Conservation (phyloP, 2,113 vertebrate genomes). For the Xyrauchen texanus region DNA sequence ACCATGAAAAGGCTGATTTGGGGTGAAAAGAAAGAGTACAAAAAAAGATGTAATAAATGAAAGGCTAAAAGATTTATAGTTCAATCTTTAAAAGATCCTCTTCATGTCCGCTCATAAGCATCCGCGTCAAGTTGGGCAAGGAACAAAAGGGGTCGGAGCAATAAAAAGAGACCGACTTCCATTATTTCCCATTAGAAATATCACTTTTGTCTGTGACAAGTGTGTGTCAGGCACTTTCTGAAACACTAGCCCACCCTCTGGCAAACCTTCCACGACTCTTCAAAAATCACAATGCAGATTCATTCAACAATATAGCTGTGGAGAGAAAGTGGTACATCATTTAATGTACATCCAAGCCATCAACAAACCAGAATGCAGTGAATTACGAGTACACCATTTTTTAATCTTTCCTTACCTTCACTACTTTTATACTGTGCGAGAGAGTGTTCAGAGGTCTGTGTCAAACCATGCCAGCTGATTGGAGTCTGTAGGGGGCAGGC, state of each 20-base stretch:
- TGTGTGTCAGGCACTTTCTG: slow-evolving; percentile 97
- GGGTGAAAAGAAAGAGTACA: slow-evolving; percentile 73
- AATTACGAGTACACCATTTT: not conserved
- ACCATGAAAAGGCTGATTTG: slow-evolving; percentile 89
- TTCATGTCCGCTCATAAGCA: slow-evolving; percentile 86
- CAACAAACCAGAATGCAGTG: not conserved
- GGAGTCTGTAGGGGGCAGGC: slow-evolving; percentile 87
- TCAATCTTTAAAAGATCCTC: slow-evolving; percentile 87
- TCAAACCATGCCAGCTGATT: slow-evolving; percentile 99
- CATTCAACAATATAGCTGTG: slow-evolving; percentile 88
- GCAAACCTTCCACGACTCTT: slow-evolving; percentile 90
- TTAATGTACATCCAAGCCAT: not conserved
- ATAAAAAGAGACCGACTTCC: slow-evolving; percentile 68
- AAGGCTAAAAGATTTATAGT: slow-evolving; percentile 90
- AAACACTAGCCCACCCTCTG: slow-evolving; percentile 85
- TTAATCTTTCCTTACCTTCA: slow-evolving; percentile 28
- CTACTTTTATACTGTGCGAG: not conserved
- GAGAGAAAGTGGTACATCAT: slow-evolving; percentile 57
- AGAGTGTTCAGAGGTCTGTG: slow-evolving; percentile 91
- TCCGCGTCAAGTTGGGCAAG: slow-evolving; percentile 78
- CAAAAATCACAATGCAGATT: slow-evolving; percentile 89
- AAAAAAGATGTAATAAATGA: slow-evolving; percentile 2
- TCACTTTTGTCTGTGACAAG: slow-evolving; percentile 31
- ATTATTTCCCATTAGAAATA: slow-evolving; percentile 91
- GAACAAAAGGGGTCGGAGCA: slow-evolving; percentile 70